phyloP scores from a whole-genome alignment of 1,140 invertebrate species.

The Steinernema feltiae region DNA sequence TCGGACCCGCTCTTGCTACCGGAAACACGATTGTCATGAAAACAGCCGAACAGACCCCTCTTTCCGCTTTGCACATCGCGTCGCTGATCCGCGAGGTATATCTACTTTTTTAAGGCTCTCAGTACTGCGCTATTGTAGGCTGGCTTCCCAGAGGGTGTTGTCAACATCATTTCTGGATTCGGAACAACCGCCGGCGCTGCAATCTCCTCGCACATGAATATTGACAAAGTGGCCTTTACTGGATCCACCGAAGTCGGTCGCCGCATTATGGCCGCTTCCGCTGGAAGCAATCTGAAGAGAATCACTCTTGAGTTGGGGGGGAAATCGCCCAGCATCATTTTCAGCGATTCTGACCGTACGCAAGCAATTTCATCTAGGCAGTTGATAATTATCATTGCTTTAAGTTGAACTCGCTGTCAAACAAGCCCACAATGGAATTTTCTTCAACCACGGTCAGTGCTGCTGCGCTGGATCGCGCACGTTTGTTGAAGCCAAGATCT shows the following conservation, averaged over 20 bases:
- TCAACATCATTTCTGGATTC: slow-evolving; percentile 72
- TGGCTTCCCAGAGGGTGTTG: slow-evolving; percentile 70
- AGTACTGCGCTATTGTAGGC: slow-evolving; percentile 59
- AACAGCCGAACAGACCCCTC: slow-evolving; percentile 85
- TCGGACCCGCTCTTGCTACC: slow-evolving; percentile 77
- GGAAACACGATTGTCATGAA: slow-evolving; percentile 84
- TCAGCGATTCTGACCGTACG: slow-evolving; percentile 71
- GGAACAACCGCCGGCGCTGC: slow-evolving; percentile 76
- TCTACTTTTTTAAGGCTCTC: neutral
- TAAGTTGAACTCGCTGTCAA: slow-evolving; percentile 74
- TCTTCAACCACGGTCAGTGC: slow-evolving; percentile 76
- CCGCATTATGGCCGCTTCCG: slow-evolving; percentile 70
- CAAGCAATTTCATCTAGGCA: neutral
- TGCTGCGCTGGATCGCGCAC: slow-evolving; percentile 84
- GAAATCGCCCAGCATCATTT: slow-evolving; percentile 80
- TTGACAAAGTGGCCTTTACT: slow-evolving; percentile 78
- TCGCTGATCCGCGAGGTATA: slow-evolving; percentile 70
- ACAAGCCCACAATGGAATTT: slow-evolving; percentile 72
- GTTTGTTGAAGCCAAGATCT: slow-evolving; percentile 77
- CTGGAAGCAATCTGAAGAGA: slow-evolving; percentile 73
- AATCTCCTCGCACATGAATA: slow-evolving; percentile 69
- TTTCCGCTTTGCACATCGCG: slow-evolving; percentile 76
- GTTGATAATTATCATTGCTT: neutral
- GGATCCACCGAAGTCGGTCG: slow-evolving; percentile 75
- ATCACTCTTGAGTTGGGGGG: slow-evolving; percentile 80